These are phyloP conservation scores for Zhuqinia jingwanae DNA, from an alignment of 2,888 invertebrate species.

Conservation along the genomic window DNA sequence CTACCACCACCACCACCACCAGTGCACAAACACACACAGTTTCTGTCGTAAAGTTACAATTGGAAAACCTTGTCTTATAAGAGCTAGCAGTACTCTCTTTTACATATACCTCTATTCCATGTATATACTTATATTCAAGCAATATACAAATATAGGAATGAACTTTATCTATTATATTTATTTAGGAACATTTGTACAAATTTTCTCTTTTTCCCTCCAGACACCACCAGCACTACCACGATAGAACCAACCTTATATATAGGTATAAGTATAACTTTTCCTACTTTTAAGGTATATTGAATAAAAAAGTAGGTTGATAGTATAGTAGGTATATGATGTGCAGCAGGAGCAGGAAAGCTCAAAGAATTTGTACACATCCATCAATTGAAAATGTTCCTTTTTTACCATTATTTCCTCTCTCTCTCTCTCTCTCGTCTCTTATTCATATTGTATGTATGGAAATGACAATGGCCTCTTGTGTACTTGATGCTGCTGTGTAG, in stretches of 20 bases:
- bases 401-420: constrained; percentile 26
- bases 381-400: constrained; percentile 66
- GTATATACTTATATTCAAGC: background rate
- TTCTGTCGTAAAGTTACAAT: constrained; percentile 55
- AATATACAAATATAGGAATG: background rate
- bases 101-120: background rate
- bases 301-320: too few relatives aligned
- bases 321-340: background rate
- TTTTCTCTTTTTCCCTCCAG: constrained; percentile 40
- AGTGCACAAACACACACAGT: constrained; percentile 29
- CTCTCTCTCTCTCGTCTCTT: constrained; percentile 38
- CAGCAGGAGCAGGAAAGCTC: too few relatives aligned
- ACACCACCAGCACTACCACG: constrained; percentile 22
- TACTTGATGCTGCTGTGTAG: too few relatives aligned
- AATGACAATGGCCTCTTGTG: constrained; percentile 62
- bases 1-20: background rate
- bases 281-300: too few relatives aligned
- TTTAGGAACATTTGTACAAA: constrained; percentile 40
- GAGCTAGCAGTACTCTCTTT: background rate
- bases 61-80: constrained; percentile 9
- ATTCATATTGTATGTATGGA: constrained; percentile 70
- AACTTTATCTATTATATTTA: constrained; percentile 41
- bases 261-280: too few relatives aligned
- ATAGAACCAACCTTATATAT: constrained; percentile 8
- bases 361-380: constrained; percentile 44